Base-by-base conservation (phyloP, 1,140 invertebrate genomes). In the Artemia franciscana region DNA sequence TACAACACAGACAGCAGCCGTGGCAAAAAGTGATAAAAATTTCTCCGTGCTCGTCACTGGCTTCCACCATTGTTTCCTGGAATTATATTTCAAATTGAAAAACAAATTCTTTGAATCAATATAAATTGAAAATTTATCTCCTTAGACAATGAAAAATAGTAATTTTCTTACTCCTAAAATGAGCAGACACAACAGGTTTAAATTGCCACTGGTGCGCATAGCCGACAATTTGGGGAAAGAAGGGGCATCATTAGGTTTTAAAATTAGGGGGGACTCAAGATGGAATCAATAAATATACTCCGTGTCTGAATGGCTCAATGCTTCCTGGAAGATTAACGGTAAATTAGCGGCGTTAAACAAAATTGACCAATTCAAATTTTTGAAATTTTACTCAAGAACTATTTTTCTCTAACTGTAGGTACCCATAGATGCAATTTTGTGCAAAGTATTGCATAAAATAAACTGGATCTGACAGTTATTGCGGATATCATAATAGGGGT, bases 31-130 rank as follows among this genome's bases (percentile, higher is more conserved):
- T 63, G 84, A 82, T 65, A 90, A 73, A 57, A 80, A 77, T 66
- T 86, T 78, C 74, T 91, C 87, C 74, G 88, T 72, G 65, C 80
- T 77, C 12, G 84, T 87, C 65, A 87, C 76, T 64, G 85, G 78
- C 66, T 82, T 82, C 88, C 87, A 91, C 83, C 85, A 90, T 73
- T 84, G 85, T 51, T 12, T 12, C 3, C 39, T 51, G 21, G 21
- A 51, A 51, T 15, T 15, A 18, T 18, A 51, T 3, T 51, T 51
- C 12, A 51, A 51, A 51, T 2, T 51, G 1, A 15, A 51, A 15
- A 12, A 51, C 21, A 51, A 51, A 51, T 51, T 2, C n/a, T 39
- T 39, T 7, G 7, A 39, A 15, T 51, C 21, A 15, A 15, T 51
- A 15, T 51, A 51, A 51, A 18, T 51, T 12, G 39, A 51, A 51